These are phyloP conservation scores for Metaphire vulgaris DNA, from an alignment of 1,140 invertebrate genomes.

Conservation along the genomic window DNA sequence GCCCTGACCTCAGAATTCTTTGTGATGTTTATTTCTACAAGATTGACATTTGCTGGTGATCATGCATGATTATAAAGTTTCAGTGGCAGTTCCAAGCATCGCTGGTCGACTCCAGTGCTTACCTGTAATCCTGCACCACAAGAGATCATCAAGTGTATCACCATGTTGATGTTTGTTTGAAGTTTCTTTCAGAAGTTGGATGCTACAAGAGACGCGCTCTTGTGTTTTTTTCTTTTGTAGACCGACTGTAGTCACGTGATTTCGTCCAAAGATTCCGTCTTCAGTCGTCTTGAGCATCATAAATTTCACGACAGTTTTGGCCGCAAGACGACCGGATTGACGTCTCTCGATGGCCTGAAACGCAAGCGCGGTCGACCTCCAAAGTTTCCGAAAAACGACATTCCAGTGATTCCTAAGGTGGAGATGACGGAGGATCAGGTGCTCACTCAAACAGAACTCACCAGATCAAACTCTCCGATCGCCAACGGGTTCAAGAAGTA, in stretches of 20 bases:
- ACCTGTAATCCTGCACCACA: no score
- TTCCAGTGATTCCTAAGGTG: conserved; percentile 46
- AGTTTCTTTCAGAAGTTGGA: no score
- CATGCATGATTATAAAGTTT: no score
- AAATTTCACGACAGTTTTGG: conserved; percentile 68
- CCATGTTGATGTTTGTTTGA: no score
- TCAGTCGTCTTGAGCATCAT: conserved; percentile 79
- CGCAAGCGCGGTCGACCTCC: conserved; percentile 48
- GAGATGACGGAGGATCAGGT: conserved; percentile 44
- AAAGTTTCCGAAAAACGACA: conserved; percentile 43
- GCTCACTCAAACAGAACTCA: conserved; percentile 7
- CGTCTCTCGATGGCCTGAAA: conserved; percentile 31
- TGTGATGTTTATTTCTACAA: no score
- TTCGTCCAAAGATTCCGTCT: conserved; percentile 69
- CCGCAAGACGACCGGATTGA: conserved; percentile 27
- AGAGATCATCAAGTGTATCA: no score
- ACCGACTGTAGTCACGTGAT: conserved; percentile 80
- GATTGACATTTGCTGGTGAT: no score
- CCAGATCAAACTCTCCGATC: not conserved
- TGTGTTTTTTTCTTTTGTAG: conserved; percentile 58
- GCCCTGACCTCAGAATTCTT: no score
- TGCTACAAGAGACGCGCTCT: no score
- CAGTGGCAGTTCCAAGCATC: no score
- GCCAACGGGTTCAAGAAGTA: conserved; percentile 12
- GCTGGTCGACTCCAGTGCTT: no score